phyloP scores from a whole-genome alignment of 2,113 vertebrate genomes.

The Pandion haliaetus region DNA sequence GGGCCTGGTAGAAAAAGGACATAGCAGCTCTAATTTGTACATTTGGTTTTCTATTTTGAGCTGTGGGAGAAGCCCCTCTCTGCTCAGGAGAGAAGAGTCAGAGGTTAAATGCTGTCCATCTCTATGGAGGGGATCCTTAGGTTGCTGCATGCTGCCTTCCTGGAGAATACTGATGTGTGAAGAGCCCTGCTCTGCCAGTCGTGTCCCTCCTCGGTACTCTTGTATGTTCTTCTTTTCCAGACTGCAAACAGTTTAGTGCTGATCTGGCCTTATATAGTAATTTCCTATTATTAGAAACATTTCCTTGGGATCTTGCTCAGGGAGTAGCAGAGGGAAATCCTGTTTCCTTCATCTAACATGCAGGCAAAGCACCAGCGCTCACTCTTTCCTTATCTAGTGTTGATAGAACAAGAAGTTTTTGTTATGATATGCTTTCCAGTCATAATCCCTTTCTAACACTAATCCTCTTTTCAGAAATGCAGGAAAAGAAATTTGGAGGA shows the following conservation, averaged over 20 bases:
- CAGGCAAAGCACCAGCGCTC: slow-evolving; percentile 33
- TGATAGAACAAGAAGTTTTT: slow-evolving; percentile 21
- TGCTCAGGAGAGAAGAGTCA: background rate
- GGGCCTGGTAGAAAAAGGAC: background rate
- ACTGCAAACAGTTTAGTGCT: slow-evolving; percentile 52
- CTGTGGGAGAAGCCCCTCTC: background rate
- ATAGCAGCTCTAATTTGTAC: background rate
- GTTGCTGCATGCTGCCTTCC: background rate
- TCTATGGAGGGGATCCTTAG: background rate
- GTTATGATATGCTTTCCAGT: background rate
- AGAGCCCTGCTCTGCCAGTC: background rate
- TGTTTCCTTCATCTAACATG: slow-evolving; percentile 61
- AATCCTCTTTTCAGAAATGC: slow-evolving; percentile 16
- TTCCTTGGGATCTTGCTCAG: slow-evolving; percentile 69
- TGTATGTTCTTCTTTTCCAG: slow-evolving; percentile 11
- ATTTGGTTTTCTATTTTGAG: background rate
- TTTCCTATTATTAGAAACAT: slow-evolving; percentile 72
- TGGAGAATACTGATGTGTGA: background rate
- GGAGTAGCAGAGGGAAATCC: slow-evolving; percentile 73
- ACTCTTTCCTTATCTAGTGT: slow-evolving; percentile 28
- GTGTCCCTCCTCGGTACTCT: background rate
- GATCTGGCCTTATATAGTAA: slow-evolving; percentile 72
- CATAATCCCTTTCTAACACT: slow-evolving; percentile 5
- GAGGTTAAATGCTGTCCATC: background rate
- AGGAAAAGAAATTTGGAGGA: background rate